These are phyloP conservation scores for Ctenopoma kingsleyae DNA, from an alignment of 2,797 vertebrate genomes.

Conservation along the genomic window DNA sequence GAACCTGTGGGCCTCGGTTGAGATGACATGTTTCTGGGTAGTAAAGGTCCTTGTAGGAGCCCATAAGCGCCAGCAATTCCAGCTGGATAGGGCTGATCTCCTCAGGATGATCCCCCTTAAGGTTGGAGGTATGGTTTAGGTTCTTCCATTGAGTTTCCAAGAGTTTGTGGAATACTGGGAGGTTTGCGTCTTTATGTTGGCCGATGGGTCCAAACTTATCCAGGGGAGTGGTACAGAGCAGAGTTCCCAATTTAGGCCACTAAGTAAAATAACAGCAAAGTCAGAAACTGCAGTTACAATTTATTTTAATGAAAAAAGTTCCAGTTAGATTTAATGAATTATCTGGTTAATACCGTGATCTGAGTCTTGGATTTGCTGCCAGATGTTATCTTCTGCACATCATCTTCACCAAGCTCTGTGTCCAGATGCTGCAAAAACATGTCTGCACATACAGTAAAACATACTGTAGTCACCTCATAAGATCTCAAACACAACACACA, in stretches of 20 bases:
- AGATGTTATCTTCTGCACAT: constrained; percentile 84
- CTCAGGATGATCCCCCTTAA: constrained; percentile 40
- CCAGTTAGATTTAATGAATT: background rate
- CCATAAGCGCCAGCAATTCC: constrained; percentile 93
- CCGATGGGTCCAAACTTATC: constrained; percentile 77
- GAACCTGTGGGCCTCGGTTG: constrained; percentile 86
- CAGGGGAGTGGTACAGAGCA: constrained; percentile 84
- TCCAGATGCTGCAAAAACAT: constrained; percentile 88
- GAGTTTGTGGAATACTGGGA: constrained; percentile 88
- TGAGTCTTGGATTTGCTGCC: constrained; percentile 83
- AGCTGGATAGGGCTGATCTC: constrained; percentile 87
- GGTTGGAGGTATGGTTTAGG: constrained; percentile 80
- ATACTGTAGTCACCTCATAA: background rate
- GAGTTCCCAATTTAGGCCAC: constrained; percentile 90
- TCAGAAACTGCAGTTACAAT: background rate
- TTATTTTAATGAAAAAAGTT: background rate
- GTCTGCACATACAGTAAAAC: constrained; percentile 78
- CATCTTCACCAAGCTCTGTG: constrained; percentile 89
- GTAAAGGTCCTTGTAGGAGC: constrained; percentile 92
- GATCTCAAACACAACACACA: background rate
- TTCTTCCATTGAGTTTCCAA: constrained; percentile 86
- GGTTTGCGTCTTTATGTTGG: constrained; percentile 77
- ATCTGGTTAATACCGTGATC: constrained; percentile 82
- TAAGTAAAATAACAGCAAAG: constrained; percentile 58
- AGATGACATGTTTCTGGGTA: constrained; percentile 88